Evolutionary conservation across 1,140 invertebrate species (phyloP).

Genomic region (Caenorhabditis remanei): DNA sequence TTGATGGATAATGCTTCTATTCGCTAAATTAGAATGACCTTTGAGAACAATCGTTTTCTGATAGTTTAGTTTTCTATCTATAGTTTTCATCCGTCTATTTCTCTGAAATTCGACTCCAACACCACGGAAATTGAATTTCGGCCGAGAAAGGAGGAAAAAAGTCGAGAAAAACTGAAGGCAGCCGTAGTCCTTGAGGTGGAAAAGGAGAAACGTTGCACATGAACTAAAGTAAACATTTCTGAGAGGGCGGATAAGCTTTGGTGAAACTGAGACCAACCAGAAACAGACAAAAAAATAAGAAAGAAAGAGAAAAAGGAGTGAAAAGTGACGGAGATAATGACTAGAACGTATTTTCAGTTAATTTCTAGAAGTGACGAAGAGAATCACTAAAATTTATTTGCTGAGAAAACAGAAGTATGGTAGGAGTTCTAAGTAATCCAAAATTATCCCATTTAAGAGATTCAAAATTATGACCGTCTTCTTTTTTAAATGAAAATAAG

Average conservation of each 20-base stretch:
- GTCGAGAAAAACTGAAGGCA: slow-evolving; percentile 51
- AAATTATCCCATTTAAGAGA: too few relatives aligned
- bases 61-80: slow-evolving; percentile 17
- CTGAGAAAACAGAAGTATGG: neutral
- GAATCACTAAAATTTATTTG: neutral
- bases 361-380: neutral
- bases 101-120: slow-evolving; percentile 44
- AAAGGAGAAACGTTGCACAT: slow-evolving; percentile 42
- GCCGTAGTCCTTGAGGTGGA: slow-evolving; percentile 43
- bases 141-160: slow-evolving; percentile 8
- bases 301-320: neutral
- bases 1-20: neutral
- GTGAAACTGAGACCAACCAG: slow-evolving; percentile 41
- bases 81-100: slow-evolving; percentile 21
- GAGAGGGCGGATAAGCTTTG: slow-evolving; percentile 40
- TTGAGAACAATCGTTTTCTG: neutral
- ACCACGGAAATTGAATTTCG: slow-evolving; percentile 47
- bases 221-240: slow-evolving; percentile 52
- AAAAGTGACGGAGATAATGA: neutral
- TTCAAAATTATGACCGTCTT: too few relatives aligned
- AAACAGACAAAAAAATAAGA: neutral
- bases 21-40: neutral
- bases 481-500: too few relatives aligned
- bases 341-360: neutral
- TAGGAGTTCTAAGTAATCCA: too few relatives aligned